Conservation (phyloP, 2,888 invertebrate genomes). For the Ischnus inquisitorius region DNA sequence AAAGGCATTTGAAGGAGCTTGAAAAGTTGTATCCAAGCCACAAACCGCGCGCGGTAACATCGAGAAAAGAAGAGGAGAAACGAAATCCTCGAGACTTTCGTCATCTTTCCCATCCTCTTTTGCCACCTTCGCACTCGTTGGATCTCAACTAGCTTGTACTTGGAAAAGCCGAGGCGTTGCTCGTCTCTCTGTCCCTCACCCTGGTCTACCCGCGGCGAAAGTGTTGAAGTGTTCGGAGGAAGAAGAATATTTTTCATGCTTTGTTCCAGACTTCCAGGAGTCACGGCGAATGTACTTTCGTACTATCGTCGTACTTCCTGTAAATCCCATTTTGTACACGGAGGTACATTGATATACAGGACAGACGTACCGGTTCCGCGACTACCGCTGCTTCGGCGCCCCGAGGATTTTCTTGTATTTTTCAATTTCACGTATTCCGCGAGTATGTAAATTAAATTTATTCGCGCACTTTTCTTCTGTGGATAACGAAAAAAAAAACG, state of each 20-base stretch:
- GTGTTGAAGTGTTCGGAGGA: background rate
- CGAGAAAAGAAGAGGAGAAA: conserved; percentile 1
- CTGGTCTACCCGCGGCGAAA: background rate
- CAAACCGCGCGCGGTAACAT: conserved; percentile 4
- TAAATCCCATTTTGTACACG: conserved; percentile 1
- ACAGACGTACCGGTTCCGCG: background rate
- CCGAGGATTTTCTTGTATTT: background rate
- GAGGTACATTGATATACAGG: background rate
- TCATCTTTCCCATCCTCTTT: conserved; percentile 38
- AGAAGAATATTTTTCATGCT: conserved; percentile 36
- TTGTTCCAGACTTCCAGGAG: conserved; percentile 10
- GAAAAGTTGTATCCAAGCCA: conserved; percentile 54
- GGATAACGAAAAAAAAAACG: no score
- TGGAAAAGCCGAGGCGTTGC: conserved; percentile 25
- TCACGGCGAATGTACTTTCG: background rate
- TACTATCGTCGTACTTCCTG: conserved; percentile 18
- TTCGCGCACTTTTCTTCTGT: background rate
- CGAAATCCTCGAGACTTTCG: conserved; percentile 51
- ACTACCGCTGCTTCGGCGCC: background rate
- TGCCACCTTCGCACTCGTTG: conserved; percentile 9
- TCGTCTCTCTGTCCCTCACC: conserved; percentile 1
- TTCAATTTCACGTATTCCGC: background rate
- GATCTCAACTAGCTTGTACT: conserved; percentile 40
- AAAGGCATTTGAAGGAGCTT: conserved; percentile 52
- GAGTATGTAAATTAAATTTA: background rate